Evolutionary conservation across 1,140 invertebrate species (phyloP).

Genomic region (Zaprionus gabonicus): DNA sequence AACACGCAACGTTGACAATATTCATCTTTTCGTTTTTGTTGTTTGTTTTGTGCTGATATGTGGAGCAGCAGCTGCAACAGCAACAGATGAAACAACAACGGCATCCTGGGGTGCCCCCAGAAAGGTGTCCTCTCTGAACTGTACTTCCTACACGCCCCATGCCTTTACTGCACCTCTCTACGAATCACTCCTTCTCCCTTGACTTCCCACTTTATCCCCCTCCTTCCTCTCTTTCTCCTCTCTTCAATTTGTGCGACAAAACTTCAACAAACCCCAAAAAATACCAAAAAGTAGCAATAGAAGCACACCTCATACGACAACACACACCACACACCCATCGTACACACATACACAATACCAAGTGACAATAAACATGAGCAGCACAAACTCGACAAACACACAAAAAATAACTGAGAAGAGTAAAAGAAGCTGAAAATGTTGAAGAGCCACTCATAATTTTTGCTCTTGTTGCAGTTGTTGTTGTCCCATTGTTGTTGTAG

Average conservation of each 20-base stretch:
- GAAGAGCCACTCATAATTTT: slow-evolving; percentile 72
- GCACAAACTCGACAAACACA: slow-evolving; percentile 24
- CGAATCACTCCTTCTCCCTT: not conserved
- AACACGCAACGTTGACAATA: slow-evolving; percentile 1
- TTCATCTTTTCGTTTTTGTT: not conserved
- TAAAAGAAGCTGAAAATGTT: slow-evolving; percentile 49
- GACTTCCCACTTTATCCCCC: not conserved
- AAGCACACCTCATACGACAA: slow-evolving; percentile 30
- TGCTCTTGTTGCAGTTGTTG: not conserved
- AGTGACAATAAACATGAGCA: slow-evolving; percentile 60
- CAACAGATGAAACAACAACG: slow-evolving; percentile 37
- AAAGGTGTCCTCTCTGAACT: not conserved
- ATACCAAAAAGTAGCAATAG: slow-evolving; percentile 14
- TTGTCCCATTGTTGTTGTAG: not conserved
- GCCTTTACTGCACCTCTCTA: not conserved
- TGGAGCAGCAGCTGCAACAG: slow-evolving; percentile 10
- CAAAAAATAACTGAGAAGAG: slow-evolving; percentile 20
- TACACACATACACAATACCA: slow-evolving; percentile 40
- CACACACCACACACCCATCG: slow-evolving; percentile 16
- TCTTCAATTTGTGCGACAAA: slow-evolving; percentile 40
- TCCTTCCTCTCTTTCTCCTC: not conserved
- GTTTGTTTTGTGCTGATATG: not conserved
- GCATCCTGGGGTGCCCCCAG: not conserved
- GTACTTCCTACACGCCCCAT: not conserved
- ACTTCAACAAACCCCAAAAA: slow-evolving; percentile 29